Percentiles rank a stretch among this genome's conserved stretches.
Conservation (phyloP, 1,140 invertebrate species). For the Euwallacea similis region DNA sequence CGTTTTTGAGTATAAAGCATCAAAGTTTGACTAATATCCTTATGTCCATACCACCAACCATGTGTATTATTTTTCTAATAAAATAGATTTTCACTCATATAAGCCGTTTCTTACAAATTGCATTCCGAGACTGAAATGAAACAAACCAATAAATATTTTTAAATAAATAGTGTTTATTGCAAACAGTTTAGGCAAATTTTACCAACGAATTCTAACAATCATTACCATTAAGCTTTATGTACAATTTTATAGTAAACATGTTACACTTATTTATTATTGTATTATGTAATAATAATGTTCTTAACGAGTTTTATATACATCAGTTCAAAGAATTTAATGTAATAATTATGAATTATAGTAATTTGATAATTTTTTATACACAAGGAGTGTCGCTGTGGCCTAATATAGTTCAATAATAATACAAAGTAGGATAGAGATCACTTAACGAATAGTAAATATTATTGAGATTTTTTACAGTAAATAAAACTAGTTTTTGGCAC, state of each 20-base stretch:
- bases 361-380: conserved; percentile 8
- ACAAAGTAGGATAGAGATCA: conserved; percentile 26
- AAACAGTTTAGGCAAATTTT: conserved; percentile 27
- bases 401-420: conserved; percentile 13
- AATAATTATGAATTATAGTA: conserved; percentile 4
- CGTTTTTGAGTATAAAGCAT: too few relatives aligned
- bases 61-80: conserved; percentile 1
- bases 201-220: conserved; percentile 32
- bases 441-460: neutral
- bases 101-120: too few relatives aligned
- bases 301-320: conserved; percentile 23
- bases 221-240: conserved; percentile 31
- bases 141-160: conserved; percentile 14
- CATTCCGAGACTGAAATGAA: too few relatives aligned
- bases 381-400: conserved; percentile 12
- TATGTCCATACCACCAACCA: too few relatives aligned
- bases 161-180: conserved; percentile 33
- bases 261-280: too few relatives aligned
- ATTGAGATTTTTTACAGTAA: too few relatives aligned
- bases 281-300: neutral
- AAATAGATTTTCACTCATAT: neutral
- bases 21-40: too few relatives aligned
- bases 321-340: conserved; percentile 30
- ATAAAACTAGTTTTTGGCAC: too few relatives aligned
- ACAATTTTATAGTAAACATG: conserved; percentile 11